Conservation (phyloP, 2,888 invertebrate genomes). For the Drosophila hamatofila region DNA sequence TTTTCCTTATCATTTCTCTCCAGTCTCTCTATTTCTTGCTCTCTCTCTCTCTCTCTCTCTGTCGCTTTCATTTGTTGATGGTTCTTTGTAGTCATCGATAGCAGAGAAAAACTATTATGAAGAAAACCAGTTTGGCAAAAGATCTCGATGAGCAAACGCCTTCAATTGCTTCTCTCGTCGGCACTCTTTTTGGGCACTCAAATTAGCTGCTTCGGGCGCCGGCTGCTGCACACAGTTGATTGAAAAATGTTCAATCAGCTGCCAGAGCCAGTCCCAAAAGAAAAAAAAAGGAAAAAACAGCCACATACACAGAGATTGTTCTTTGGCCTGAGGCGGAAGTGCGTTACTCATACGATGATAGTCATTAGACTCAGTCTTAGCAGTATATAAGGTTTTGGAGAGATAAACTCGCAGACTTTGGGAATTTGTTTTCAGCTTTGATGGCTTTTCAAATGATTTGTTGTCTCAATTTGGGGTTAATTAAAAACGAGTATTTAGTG, state of each 20-base stretch:
- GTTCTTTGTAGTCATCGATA: slow-evolving; percentile 50
- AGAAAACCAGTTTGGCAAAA: slow-evolving; percentile 41
- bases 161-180: slow-evolving; percentile 12
- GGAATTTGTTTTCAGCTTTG: neutral
- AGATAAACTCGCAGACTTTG: neutral
- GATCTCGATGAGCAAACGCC: slow-evolving; percentile 15
- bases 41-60: slow-evolving; percentile 18
- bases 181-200: slow-evolving; percentile 14
- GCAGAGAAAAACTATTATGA: slow-evolving; percentile 43
- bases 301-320: neutral
- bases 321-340: neutral
- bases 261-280: neutral
- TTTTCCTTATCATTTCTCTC: slow-evolving; percentile 38
- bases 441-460: neutral
- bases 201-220: slow-evolving; percentile 45
- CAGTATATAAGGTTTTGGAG: neutral
- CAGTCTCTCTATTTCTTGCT: slow-evolving; percentile 1
- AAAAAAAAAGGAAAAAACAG: neutral
- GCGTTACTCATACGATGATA: neutral
- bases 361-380: neutral
- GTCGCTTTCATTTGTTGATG: slow-evolving; percentile 25
- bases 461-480: neutral
- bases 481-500: neutral
- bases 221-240: slow-evolving; percentile 47
- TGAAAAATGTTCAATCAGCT: slow-evolving; percentile 59